phyloP scores from a whole-genome alignment of 2,113 vertebrate species.

The Arenaria interpres region DNA sequence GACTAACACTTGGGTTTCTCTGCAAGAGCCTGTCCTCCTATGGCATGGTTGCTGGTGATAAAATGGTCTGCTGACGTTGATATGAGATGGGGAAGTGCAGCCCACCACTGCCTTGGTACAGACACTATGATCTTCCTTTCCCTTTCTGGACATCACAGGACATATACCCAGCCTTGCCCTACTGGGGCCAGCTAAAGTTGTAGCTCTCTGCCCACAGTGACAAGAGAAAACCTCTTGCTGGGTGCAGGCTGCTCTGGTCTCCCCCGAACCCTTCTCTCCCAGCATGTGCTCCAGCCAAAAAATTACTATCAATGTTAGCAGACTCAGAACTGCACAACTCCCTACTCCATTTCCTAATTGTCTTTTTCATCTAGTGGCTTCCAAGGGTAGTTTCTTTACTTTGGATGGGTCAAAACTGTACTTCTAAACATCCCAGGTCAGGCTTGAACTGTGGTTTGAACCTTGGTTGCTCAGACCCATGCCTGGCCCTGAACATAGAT shows the following conservation, averaged over 20 bases:
- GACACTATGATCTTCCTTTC: not conserved
- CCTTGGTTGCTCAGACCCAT: not conserved
- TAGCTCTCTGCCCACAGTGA: not conserved
- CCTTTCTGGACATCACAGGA: not conserved
- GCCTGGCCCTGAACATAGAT: not conserved
- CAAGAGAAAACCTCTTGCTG: not conserved
- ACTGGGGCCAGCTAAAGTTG: not conserved
- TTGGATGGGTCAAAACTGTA: not conserved
- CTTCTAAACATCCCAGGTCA: not conserved
- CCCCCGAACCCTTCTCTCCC: not conserved
- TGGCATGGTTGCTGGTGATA: not conserved
- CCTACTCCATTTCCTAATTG: not conserved
- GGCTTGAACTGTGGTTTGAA: not conserved
- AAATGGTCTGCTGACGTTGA: rapidly evolving
- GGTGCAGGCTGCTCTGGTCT: not conserved
- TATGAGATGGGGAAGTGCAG: not conserved
- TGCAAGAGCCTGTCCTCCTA: not conserved
- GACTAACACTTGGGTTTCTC: not conserved
- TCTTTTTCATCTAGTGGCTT: not conserved
- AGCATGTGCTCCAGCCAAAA: not conserved
- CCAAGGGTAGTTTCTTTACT: not conserved
- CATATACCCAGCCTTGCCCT: not conserved
- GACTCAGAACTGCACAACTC: not conserved
- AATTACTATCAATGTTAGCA: not conserved
- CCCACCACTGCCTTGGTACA: not conserved